Base-by-base conservation (phyloP, 2,888 invertebrate species). In the Furcula furcula region DNA sequence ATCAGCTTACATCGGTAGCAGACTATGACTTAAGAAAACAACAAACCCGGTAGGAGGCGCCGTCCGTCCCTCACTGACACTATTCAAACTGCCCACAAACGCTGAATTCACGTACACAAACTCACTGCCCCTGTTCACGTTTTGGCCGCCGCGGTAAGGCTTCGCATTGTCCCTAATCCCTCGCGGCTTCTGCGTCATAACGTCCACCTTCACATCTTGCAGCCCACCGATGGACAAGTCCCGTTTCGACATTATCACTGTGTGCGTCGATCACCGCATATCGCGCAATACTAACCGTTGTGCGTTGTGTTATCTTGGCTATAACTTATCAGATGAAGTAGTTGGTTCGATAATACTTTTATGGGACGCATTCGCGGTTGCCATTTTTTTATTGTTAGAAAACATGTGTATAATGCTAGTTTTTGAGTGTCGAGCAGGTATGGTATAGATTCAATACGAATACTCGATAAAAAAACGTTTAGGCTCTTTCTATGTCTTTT, bases 51-150 rank as follows among this genome's bases (percentile, higher is more conserved):
- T 71, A 0, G 79, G 73, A 1, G 66, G 65, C 10, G 60, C 48
- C 6, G 35, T 22, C 10, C 47, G 42, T 2, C 28, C 39, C 4
- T 56, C 64, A 28, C 48, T 66, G 0, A 84, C 59, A 65, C 54
- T 73, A 22, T 54, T 56, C 11, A 66, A 47, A 56, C 82, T 85
- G 6, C 82, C 84, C 0, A 69, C 72, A 49, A 65, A 87, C 0
- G 74, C 84, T 1, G 60, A 44, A 39, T 87, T 87, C 53, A 77
- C 76, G 49, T 78, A 87, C 32, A 74, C 78, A 60, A 66, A 82
- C 3, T 81, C 70, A 40, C 41, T 63, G 7, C 55, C 63, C 25
- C 54, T 60, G 7, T 31, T 33, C 13, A 29, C 16, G 7, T 35
- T 47, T 35, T 23, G 56, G 28, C 35, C 53, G 51, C n/a, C n/a